Conservation (phyloP, 2,113 vertebrate genomes). For the Solenodon paradoxus region DNA sequence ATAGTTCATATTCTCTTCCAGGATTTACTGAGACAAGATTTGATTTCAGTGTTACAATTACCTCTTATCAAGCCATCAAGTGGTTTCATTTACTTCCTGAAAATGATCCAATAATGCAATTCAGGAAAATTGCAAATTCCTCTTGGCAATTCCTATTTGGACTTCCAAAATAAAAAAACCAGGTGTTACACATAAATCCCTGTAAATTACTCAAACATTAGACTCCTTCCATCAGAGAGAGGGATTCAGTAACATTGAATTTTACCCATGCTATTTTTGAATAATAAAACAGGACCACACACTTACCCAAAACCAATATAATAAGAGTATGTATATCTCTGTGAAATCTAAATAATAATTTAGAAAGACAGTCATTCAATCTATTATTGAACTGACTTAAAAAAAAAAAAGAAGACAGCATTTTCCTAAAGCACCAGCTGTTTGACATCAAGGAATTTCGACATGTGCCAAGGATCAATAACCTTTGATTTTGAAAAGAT, state of each 20-base stretch:
- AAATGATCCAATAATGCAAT: constrained; percentile 38
- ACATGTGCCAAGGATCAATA: neutral
- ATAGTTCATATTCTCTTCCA: neutral
- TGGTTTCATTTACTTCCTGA: constrained; percentile 56
- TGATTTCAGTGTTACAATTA: neutral
- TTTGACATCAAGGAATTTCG: neutral
- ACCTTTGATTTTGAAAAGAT: neutral
- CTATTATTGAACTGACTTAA: neutral
- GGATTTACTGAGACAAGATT: neutral
- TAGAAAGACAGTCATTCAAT: constrained; percentile 10
- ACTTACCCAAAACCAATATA: neutral
- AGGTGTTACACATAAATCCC: constrained; percentile 65
- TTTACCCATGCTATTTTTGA: neutral
- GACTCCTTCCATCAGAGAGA: neutral
- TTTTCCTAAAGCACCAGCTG: constrained; percentile 10
- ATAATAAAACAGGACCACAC: constrained; percentile 36
- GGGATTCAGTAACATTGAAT: neutral
- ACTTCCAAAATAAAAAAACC: constrained; percentile 34
- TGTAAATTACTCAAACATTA: constrained; percentile 42
- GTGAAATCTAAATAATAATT: constrained; percentile 20
- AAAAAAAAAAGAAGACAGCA: neutral
- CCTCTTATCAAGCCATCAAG: neutral
- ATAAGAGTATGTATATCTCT: neutral
- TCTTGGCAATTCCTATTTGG: constrained; percentile 25
- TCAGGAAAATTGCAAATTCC: constrained; percentile 53